phyloP scores from a whole-genome alignment of 2,797 vertebrate genomes.

The Australoheros facetus region DNA sequence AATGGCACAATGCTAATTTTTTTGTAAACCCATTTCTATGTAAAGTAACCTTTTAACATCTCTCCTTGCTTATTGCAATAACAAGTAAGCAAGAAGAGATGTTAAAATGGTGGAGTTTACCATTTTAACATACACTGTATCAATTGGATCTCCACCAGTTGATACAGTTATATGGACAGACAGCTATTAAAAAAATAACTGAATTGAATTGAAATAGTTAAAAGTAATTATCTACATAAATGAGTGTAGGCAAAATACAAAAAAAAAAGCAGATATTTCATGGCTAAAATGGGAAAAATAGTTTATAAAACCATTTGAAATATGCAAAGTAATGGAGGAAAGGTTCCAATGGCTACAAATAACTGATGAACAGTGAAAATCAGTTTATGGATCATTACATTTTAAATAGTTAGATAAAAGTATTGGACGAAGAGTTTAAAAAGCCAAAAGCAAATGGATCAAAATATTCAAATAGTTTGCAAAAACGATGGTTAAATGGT shows the following conservation, averaged over 20 bases:
- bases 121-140: too few relatives aligned
- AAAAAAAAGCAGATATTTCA: not conserved
- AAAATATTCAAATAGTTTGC: not conserved
- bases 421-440: not conserved
- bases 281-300: not conserved
- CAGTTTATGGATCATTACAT: not conserved
- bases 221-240: not conserved
- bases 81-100: not conserved
- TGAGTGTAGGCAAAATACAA: not conserved
- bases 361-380: not conserved
- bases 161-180: not conserved
- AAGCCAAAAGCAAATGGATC: not conserved
- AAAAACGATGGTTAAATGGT: not conserved
- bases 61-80: too few relatives aligned
- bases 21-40: not conserved
- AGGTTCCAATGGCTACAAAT: not conserved
- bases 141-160: too few relatives aligned
- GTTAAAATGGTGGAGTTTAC: not conserved
- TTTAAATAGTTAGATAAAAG: not conserved
- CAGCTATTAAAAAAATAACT: too few relatives aligned
- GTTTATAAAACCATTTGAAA: too few relatives aligned
- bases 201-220: not conserved
- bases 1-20: too few relatives aligned
- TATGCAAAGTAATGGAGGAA: not conserved
- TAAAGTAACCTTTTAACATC: too few relatives aligned